Evolutionary conservation across 2,888 invertebrate species (phyloP).

Genomic region (Ceratothoa steindachneri): DNA sequence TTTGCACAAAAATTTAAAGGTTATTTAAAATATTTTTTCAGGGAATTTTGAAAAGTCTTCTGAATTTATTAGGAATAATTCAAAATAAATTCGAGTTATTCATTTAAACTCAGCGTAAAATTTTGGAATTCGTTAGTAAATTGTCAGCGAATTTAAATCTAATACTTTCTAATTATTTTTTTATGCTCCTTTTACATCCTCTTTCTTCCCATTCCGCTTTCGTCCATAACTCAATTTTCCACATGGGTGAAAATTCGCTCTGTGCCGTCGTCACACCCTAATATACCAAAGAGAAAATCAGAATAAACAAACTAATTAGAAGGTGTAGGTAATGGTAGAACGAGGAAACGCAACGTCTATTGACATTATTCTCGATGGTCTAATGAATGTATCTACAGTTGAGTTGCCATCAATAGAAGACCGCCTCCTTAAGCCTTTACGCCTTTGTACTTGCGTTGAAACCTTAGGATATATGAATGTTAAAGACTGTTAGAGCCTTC

Average conservation of each 20-base stretch:
- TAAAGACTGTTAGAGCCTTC: too few relatives aligned
- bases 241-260: background rate
- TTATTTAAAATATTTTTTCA: background rate
- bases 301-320: background rate
- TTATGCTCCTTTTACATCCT: background rate
- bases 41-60: too few relatives aligned
- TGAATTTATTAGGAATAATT: too few relatives aligned
- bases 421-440: background rate
- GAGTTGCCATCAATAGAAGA: background rate
- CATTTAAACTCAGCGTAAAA: background rate
- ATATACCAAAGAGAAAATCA: background rate
- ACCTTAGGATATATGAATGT: too few relatives aligned
- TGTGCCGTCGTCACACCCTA: background rate
- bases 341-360: background rate
- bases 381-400: background rate
- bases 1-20: background rate
- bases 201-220: background rate
- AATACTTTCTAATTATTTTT: background rate
- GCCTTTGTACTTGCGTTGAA: too few relatives aligned
- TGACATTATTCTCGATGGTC: background rate
- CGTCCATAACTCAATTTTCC: background rate
- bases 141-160: background rate
- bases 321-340: background rate
- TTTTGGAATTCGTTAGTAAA: background rate
- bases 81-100: background rate